A percentile compares a stretch with the other conserved stretches of the same genome.
These are phyloP conservation scores for Poecilia picta DNA, from an alignment of 2,797 vertebrate species.

Conservation along the genomic window DNA sequence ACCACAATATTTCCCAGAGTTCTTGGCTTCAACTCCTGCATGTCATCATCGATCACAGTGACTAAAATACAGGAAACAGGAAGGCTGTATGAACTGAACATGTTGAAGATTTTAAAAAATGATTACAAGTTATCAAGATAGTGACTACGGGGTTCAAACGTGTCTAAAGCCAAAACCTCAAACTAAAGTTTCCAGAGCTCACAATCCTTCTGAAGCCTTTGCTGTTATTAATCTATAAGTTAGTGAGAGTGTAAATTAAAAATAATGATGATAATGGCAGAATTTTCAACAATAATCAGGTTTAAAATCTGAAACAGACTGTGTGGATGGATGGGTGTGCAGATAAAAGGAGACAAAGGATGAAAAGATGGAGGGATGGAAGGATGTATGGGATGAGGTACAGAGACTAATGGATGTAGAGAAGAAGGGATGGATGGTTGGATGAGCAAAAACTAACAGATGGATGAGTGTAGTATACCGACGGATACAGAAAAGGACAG, in stretches of 20 bases:
- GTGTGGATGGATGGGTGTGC: background rate
- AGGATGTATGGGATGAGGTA: background rate
- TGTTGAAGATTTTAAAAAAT: too few species aligned
- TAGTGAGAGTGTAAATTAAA: background rate
- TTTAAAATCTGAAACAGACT: background rate
- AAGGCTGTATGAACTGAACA: background rate
- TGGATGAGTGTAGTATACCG: background rate
- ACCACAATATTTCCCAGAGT: conserved; percentile 95
- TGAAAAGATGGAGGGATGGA: background rate
- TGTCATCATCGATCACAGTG: conserved; percentile 87
- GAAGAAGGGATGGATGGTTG: too few species aligned
- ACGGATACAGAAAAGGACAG: background rate
- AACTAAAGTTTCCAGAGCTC: background rate
- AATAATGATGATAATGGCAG: background rate
- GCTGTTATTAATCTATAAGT: background rate
- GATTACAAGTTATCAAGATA: background rate
- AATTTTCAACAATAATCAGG: background rate
- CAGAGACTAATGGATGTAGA: too few species aligned
- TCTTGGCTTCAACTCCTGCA: conserved; percentile 84
- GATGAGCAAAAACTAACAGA: background rate
- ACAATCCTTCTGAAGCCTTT: background rate
- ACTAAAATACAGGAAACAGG: conserved; percentile 73
- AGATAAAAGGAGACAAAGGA: background rate
- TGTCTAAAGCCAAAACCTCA: background rate
- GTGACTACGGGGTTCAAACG: background rate